Conservation (phyloP, 2,113 vertebrate genomes). For the Rissa tridactyla region DNA sequence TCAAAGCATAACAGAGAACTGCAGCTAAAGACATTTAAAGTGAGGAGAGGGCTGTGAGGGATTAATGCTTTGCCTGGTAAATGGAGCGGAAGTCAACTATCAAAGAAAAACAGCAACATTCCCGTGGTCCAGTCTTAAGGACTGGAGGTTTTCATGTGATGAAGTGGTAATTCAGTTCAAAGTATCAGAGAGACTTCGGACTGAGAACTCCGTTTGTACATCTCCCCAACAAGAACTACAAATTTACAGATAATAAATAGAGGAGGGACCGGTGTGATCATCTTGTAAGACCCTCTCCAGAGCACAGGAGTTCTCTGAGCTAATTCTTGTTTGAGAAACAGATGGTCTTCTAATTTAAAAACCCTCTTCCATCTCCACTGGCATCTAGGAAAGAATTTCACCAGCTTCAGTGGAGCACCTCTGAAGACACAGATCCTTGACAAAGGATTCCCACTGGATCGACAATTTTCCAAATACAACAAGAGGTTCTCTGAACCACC, state of each 20-base stretch:
- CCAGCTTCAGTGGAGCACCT: background rate
- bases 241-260: background rate
- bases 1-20: slow-evolving; percentile 43
- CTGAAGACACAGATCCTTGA: background rate
- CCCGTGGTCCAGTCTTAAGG: background rate
- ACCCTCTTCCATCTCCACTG: background rate
- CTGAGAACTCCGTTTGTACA: background rate
- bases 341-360: background rate
- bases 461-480: background rate
- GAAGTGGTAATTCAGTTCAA: slow-evolving; percentile 60
- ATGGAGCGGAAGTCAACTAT: slow-evolving; percentile 55
- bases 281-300: background rate
- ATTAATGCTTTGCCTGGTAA: slow-evolving; percentile 58
- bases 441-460: background rate
- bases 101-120: slow-evolving; percentile 44
- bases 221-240: background rate
- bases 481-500: background rate
- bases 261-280: background rate
- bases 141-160: slow-evolving; percentile 38
- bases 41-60: slow-evolving; percentile 20
- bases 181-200: background rate
- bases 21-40: slow-evolving; percentile 38
- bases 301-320: background rate
- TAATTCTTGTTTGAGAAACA: background rate
- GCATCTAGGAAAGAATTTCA: background rate